phyloP scores from a whole-genome alignment of 2,797 vertebrate genomes.

The Myotis daubentonii region DNA sequence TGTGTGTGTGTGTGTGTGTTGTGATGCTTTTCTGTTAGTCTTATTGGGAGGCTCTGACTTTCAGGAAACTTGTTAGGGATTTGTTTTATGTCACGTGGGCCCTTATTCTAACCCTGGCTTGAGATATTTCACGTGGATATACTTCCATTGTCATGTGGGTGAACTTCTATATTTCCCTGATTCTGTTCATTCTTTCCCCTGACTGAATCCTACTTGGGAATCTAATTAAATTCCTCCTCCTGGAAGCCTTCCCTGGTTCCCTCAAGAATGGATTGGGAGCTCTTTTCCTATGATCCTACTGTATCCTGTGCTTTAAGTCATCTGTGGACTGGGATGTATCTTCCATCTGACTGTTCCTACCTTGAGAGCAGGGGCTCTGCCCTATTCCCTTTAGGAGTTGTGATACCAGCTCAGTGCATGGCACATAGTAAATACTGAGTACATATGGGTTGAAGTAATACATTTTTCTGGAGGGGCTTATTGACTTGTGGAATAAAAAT shows the following conservation, averaged over 20 bases:
- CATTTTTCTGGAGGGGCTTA: constrained; percentile 31
- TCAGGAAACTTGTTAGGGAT: not conserved
- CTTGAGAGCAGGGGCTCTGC: not conserved
- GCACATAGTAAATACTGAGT: not conserved
- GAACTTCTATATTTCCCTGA: not conserved
- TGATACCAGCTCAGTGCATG: not conserved
- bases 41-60: not conserved
- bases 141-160: not conserved
- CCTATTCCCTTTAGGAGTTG: not conserved
- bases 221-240: not conserved
- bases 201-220: not conserved
- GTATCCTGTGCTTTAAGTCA: not conserved
- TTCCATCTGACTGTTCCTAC: not conserved
- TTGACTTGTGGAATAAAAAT: constrained; percentile 38
- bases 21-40: not conserved
- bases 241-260: not conserved
- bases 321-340: not conserved
- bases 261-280: not conserved
- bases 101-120: not conserved
- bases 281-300: not conserved
- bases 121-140: not conserved
- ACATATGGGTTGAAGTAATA: constrained; percentile 35
- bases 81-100: not conserved
- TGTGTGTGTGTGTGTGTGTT: not conserved
- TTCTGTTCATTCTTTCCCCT: not conserved